A percentile compares a stretch with the other conserved stretches of the same genome.
These are phyloP conservation scores for Sternarchorhynchus goeldii DNA, from an alignment of 2,797 vertebrate species.

Conservation along the genomic window DNA sequence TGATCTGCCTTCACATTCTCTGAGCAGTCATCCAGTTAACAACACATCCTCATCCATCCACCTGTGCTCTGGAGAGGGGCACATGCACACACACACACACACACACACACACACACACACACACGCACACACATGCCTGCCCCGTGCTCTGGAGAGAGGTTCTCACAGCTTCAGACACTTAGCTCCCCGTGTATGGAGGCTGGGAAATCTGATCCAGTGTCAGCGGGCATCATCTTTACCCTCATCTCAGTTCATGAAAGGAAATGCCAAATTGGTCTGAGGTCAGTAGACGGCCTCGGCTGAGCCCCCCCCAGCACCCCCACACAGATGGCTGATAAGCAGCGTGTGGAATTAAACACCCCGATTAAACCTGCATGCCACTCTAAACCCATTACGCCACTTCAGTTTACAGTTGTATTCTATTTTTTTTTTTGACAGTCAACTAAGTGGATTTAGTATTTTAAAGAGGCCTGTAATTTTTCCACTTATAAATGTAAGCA, in stretches of 20 bases:
- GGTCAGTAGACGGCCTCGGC: background rate
- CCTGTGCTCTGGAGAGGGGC: no score
- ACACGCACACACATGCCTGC: no score
- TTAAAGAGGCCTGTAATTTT: constrained; percentile 24
- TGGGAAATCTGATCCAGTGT: background rate
- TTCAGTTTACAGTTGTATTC: background rate
- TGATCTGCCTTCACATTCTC: background rate
- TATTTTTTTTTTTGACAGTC: no score
- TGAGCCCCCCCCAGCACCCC: background rate
- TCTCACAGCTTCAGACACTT: background rate
- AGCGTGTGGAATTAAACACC: background rate
- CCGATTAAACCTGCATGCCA: background rate
- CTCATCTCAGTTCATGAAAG: background rate
- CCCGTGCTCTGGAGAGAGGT: no score
- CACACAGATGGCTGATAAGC: constrained; percentile 3
- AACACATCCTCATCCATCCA: background rate
- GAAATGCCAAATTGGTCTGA: background rate
- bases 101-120: no score
- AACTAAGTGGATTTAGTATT: background rate
- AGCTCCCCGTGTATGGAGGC: background rate
- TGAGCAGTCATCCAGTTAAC: background rate
- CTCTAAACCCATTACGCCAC: constrained; percentile 13
- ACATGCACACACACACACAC: no score
- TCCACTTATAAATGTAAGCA: background rate
- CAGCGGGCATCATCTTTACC: background rate